Evolutionary conservation across 2,888 invertebrate species (phyloP).

Genomic region (Ormia ochracea): DNA sequence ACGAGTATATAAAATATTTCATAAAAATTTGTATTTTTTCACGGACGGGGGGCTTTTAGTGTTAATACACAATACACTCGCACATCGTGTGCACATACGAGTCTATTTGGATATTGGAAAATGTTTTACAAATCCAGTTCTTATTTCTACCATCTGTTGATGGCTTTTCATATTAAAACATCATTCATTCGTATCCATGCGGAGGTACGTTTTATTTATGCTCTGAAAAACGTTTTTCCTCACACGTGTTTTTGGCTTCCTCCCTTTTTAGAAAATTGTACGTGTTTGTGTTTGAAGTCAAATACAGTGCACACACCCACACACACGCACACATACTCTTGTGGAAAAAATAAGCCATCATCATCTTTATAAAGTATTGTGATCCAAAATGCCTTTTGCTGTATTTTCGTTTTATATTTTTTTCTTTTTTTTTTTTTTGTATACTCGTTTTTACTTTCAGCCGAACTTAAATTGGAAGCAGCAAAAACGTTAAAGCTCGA

Average conservation of each 20-base stretch:
- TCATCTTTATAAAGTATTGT: conserved; percentile 48
- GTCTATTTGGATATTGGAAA: not conserved
- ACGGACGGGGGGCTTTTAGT: not conserved
- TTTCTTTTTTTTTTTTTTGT: too few relatives aligned
- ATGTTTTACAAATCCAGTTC: not conserved
- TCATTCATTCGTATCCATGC: conserved; percentile 35
- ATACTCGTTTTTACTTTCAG: too few relatives aligned
- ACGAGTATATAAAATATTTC: not conserved
- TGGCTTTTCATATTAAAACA: conserved; percentile 41
- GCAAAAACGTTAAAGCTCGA: not conserved
- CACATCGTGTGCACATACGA: not conserved
- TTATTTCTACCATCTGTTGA: conserved; percentile 48
- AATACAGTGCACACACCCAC: not conserved
- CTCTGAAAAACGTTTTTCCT: not conserved
- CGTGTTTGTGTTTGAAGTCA: conserved; percentile 12
- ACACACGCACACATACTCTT: not conserved
- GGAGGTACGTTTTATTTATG: conserved; percentile 30
- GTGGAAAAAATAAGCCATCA: conserved; percentile 43
- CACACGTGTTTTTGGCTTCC: not conserved
- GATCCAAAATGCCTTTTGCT: conserved; percentile 14
- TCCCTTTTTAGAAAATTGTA: not conserved
- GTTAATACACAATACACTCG: conserved; percentile 16
- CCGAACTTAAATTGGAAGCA: conserved; percentile 52
- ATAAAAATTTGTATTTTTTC: not conserved
- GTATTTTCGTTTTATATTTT: too few relatives aligned